Conservation (phyloP, 2,113 vertebrate species). For the Buteo buteo region DNA sequence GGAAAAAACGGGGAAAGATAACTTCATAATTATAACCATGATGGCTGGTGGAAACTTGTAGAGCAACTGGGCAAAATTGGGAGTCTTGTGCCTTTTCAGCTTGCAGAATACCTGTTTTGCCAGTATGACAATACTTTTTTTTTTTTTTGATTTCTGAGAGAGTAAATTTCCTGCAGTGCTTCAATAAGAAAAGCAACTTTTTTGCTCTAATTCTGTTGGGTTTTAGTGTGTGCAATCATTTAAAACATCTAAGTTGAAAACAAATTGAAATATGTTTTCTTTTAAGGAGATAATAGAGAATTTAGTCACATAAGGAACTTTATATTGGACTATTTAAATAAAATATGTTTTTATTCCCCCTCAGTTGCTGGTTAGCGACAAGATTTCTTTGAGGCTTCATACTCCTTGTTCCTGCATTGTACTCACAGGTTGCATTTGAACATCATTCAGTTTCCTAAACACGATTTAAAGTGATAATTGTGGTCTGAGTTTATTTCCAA, state of each 20-base stretch:
- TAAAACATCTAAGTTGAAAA: conserved; percentile 49
- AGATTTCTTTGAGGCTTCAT: conserved; percentile 47
- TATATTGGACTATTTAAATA: conserved; percentile 76
- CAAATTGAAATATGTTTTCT: conserved; percentile 50
- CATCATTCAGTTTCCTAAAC: background rate
- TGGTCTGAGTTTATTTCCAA: conserved; percentile 54
- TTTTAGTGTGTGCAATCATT: conserved; percentile 71
- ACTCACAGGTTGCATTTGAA: conserved; percentile 53
- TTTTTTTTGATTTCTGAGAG: conserved; percentile 2
- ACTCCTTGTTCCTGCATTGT: conserved; percentile 63
- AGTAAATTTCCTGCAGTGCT: conserved; percentile 59
- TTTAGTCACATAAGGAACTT: conserved; percentile 64
- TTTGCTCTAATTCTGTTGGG: conserved; percentile 53
- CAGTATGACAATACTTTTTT: background rate
- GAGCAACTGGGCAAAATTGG: conserved; percentile 41
- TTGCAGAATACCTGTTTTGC: conserved; percentile 54
- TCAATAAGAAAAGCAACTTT: conserved; percentile 45
- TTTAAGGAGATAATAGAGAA: conserved; percentile 54
- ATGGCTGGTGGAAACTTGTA: conserved; percentile 52
- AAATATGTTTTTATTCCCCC: conserved; percentile 64
- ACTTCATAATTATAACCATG: conserved; percentile 12
- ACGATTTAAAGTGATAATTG: conserved; percentile 19
- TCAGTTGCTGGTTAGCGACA: conserved; percentile 20
- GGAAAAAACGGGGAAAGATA: conserved; percentile 23
- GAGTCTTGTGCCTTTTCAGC: conserved; percentile 72